A percentile compares a stretch with the other conserved stretches of the same genome.
These are phyloP conservation scores for Castor canadensis DNA, from an alignment of 2,113 vertebrate species.

Conservation along the genomic window DNA sequence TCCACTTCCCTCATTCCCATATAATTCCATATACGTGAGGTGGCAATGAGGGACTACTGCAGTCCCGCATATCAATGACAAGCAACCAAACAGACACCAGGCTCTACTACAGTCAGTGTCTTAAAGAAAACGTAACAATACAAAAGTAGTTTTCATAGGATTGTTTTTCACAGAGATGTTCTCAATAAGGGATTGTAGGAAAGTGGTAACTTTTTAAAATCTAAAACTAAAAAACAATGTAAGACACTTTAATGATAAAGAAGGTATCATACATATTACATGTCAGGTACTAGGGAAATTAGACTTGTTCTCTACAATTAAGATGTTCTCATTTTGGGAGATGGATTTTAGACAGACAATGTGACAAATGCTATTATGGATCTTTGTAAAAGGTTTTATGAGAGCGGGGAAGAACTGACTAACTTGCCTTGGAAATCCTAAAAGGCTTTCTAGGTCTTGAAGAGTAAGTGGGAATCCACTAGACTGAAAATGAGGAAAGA, in stretches of 20 bases:
- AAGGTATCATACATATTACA: not conserved
- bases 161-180: not conserved
- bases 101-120: not conserved
- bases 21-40: not conserved
- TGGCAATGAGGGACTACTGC: not conserved
- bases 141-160: not conserved
- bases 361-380: not conserved
- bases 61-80: not conserved
- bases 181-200: too few species aligned
- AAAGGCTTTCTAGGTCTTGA: not conserved
- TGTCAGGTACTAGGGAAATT: not conserved
- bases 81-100: not conserved
- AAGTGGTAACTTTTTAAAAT: slow-evolving; percentile 17
- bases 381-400: not conserved
- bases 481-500: not conserved
- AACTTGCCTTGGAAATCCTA: not conserved
- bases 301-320: not conserved
- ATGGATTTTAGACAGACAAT: not conserved
- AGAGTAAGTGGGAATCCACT: not conserved
- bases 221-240: slow-evolving; percentile 3
- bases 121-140: not conserved
- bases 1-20: not conserved
- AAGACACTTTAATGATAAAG: not conserved
- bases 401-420: not conserved
- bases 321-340: not conserved